Evolutionary conservation across 1,140 invertebrate species (phyloP).

Genomic region (Oedothorax gibbosus): DNA sequence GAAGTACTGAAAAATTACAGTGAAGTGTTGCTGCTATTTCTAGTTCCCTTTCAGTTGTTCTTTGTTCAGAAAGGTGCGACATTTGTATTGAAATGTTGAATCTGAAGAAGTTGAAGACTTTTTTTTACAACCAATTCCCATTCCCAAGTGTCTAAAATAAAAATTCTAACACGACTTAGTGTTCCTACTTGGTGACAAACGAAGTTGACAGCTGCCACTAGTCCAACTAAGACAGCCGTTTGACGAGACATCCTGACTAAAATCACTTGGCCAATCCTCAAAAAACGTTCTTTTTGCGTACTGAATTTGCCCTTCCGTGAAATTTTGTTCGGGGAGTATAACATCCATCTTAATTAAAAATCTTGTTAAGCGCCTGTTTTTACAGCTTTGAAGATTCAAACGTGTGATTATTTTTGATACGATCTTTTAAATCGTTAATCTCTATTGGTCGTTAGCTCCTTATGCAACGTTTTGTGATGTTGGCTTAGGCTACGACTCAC

Average conservation of each 20-base stretch:
- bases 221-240: constrained; percentile 3
- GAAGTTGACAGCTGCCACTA: constrained; percentile 23
- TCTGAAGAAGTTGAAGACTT: neutral
- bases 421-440: no score
- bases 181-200: constrained; percentile 20
- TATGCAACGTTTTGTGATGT: no score
- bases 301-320: neutral
- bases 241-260: constrained; percentile 11
- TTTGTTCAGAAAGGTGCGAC: neutral
- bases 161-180: neutral
- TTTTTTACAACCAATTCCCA: no score
- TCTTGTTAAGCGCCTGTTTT: neutral
- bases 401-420: no score
- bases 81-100: neutral
- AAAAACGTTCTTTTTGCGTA: constrained; percentile 3
- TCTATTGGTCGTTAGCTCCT: no score
- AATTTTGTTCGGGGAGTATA: neutral
- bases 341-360: constrained; percentile 15
- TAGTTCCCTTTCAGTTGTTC: neutral
- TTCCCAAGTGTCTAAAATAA: no score
- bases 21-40: no score
- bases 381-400: neutral
- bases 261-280: constrained; percentile 13
- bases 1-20: no score
- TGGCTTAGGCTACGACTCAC: no score